Evolutionary conservation across 2,797 vertebrate species (phyloP).

Genomic region (Lepidocolaptes lacrymiger): DNA sequence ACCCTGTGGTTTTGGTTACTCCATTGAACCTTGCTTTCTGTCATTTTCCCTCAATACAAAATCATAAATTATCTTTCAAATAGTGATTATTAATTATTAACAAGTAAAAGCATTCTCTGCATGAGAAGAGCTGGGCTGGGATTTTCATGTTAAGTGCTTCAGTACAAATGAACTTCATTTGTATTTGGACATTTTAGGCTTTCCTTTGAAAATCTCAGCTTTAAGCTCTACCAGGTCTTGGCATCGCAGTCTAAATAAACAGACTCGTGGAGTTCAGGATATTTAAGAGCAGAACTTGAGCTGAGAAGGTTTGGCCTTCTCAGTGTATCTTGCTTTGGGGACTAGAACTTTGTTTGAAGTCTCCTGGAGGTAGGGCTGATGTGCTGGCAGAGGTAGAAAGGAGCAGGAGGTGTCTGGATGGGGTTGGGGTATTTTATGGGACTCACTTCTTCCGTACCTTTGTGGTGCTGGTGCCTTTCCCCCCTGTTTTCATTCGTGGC

Average conservation of each 20-base stretch:
- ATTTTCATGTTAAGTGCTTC: neutral
- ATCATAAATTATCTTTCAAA: neutral
- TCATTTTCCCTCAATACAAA: neutral
- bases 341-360: constrained; percentile 12
- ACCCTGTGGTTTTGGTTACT: neutral
- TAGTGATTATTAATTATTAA: neutral
- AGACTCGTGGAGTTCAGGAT: constrained; percentile 1
- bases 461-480: constrained; percentile 24
- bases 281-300: constrained; percentile 45
- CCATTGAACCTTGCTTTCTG: neutral
- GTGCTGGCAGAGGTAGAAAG: constrained; percentile 19
- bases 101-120: neutral
- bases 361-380: neutral
- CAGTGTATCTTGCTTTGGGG: neutral
- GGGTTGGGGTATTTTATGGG: constrained; percentile 11
- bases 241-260: constrained; percentile 10
- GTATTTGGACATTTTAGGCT: neutral
- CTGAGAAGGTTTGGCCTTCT: constrained; percentile 13
- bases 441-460: constrained; percentile 12
- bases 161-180: neutral
- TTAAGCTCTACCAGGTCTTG: constrained; percentile 6
- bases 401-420: neutral
- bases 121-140: neutral
- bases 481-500: constrained; percentile 3
- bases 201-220: neutral